Evolutionary conservation across 2,888 invertebrate species (phyloP).

Genomic region (Trichopoda pennipes): DNA sequence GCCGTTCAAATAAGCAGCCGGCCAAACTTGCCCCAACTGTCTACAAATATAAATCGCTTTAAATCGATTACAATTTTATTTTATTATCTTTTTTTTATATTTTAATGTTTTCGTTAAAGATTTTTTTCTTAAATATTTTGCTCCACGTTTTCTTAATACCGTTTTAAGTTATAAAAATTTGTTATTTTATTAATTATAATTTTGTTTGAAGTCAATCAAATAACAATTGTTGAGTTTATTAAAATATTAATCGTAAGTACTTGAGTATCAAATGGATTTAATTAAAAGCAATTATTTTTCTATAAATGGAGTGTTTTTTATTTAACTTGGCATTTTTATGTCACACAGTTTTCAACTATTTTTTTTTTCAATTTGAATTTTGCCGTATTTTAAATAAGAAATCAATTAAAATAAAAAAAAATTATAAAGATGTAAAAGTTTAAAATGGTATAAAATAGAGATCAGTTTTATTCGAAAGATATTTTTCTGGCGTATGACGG

Average conservation of each 20-base stretch:
- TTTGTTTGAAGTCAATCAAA: slow-evolving; percentile 40
- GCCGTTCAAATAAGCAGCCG: background rate
- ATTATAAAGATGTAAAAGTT: too few relatives aligned
- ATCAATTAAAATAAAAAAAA: too few relatives aligned
- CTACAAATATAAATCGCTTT: slow-evolving; percentile 16
- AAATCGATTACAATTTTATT: slow-evolving; percentile 32
- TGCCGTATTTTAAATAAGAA: too few relatives aligned
- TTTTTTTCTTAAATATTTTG: background rate
- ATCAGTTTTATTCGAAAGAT: too few relatives aligned
- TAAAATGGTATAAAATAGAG: too few relatives aligned
- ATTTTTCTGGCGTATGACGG: too few relatives aligned
- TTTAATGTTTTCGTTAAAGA: background rate
- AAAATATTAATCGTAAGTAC: slow-evolving; percentile 18
- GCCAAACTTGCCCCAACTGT: slow-evolving; percentile 5
- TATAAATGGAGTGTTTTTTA: slow-evolving; percentile 5
- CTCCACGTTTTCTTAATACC: background rate
- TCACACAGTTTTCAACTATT: slow-evolving; percentile 5
- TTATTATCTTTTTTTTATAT: background rate
- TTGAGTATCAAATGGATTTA: slow-evolving; percentile 22
- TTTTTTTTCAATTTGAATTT: background rate
- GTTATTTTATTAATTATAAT: slow-evolving; percentile 12
- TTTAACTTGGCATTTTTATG: slow-evolving; percentile 13
- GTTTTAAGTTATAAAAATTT: background rate
- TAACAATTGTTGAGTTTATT: slow-evolving; percentile 16
- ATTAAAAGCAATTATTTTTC: slow-evolving; percentile 16